Evolutionary conservation across 1,140 invertebrate species (phyloP), one percentile per base, ranked within the genome.

Genomic region (Drosophila pruinosa): DNA sequence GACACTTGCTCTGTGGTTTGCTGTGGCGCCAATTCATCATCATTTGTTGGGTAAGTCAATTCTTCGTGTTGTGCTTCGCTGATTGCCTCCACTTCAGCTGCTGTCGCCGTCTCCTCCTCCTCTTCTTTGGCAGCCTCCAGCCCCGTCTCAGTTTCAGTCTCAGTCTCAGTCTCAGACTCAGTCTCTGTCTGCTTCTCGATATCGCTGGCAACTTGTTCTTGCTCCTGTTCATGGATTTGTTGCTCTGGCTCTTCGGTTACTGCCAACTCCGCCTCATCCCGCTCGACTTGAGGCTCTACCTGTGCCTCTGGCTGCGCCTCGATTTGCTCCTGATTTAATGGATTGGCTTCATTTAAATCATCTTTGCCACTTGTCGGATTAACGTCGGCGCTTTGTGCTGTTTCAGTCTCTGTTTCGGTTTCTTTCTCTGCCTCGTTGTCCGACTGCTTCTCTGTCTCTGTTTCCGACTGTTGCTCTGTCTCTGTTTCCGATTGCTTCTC

Each of bases 311-410:
- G 26, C 22, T 56, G 50, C 36, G 19, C 39, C 39, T 70, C 63
- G 64, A 48, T 62, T 57, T 68, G 78, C 36, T 82, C 78, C 79
- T 70, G 67, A 69, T 68, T 78, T 82, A 88, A 88, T 88, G 89
- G 82, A 88, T 88, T 88, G 83, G 67, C 83, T 88, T 78, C 78
- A 88, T 88, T 88, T 88, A 88, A 88, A 89, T 89, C 77, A 89
- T 89, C 86, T 76, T 78, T 72, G 63, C 75, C 80, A 75, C 86
- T 86, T 89, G 83, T 80, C 79, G 85, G 83, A 67, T 81, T 71
- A 48, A 75, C 72, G 75, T 89, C 73, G 75, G 78, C 86, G 64
- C 70, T 81, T 83, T 89, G 75, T 80, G 79, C 78, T 71, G 59
- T 58, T 22, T 8, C 45, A 67, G 61, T 64, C 64, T 58, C n/a